A percentile compares a stretch with the other conserved stretches of the same genome.
These are phyloP conservation scores for Temnothorax rugatulus DNA, from an alignment of 2,888 invertebrate genomes.

Conservation along the genomic window DNA sequence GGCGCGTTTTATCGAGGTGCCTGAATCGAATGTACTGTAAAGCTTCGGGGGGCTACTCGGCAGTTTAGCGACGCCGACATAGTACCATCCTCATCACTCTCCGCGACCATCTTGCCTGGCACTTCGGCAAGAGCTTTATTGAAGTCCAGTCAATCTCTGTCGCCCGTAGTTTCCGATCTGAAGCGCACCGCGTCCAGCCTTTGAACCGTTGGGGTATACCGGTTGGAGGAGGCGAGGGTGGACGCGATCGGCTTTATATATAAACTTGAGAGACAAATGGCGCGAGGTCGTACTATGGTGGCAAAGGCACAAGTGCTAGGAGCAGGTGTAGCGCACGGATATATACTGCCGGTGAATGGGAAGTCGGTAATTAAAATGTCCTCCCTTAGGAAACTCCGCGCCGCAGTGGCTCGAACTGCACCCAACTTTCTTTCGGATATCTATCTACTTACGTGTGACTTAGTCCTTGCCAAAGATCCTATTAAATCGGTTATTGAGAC, in stretches of 20 bases:
- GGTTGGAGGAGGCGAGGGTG: constrained; percentile 54
- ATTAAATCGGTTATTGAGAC: constrained; percentile 4
- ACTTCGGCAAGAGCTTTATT: constrained; percentile 78
- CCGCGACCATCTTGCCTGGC: constrained; percentile 68
- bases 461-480: not conserved
- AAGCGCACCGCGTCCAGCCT: constrained; percentile 68
- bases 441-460: constrained; percentile 43
- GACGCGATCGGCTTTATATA: constrained; percentile 77
- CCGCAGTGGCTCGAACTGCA: constrained; percentile 35
- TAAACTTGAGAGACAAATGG: constrained; percentile 83
- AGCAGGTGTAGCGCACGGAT: constrained; percentile 81
- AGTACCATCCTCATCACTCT: constrained; percentile 68
- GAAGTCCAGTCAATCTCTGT: constrained; percentile 81
- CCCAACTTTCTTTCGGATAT: constrained; percentile 64
- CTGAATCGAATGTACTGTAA: constrained; percentile 63
- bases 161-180: constrained; percentile 74
- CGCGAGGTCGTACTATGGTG: constrained; percentile 70
- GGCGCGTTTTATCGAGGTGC: constrained; percentile 66
- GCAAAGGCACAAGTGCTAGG: constrained; percentile 77
- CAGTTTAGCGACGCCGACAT: constrained; percentile 68
- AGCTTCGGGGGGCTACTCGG: constrained; percentile 60
- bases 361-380: constrained; percentile 82
- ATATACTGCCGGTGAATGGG: constrained; percentile 78
- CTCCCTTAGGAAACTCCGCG: constrained; percentile 76
- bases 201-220: constrained; percentile 66